Evolutionary conservation across 2,113 vertebrate genomes (phyloP), one percentile per base, ranked within the genome.

Genomic region (Dromiciops gliroides): DNA sequence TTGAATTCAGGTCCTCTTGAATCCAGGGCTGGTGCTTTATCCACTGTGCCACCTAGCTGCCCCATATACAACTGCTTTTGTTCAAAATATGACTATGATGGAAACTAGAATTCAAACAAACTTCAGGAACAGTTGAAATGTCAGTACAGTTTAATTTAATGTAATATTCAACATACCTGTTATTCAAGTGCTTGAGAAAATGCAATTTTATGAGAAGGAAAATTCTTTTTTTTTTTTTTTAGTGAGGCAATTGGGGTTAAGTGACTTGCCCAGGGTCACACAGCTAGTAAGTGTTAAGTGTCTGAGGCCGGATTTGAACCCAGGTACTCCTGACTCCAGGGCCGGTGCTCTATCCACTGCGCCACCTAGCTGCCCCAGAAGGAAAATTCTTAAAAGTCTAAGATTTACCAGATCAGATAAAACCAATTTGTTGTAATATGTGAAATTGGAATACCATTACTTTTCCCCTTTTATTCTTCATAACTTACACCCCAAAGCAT

Each of bases 131-230:
- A 83, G n/a, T 8, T 83, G 67, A 83, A 83, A 83, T 83, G 19
- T 22, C 60, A 44, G 67, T 83, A 83, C 8, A 22, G 0, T 83
- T 44, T 83, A n/a, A 83, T 44, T 83, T 91, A 83, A 94, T n/a
- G 50, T 44, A 94, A 95, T 83, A 90, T 60, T 94, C 92, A 48
- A 90, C 48, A 60, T 25, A 83, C 95, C 51, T 94, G 56, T 93
- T 95, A 95, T 93, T 28, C 11, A 95, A 93, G 91, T 96, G 91
- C n/a, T 95, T n/a, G 44, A 89, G 90, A 90, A 96, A 89, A 49
- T 50, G 44, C 48, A 44, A 44, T 83, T 91, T 60, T 47, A 90
- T 11, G 11, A 91, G 56, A 95, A 89, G n/a, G n/a, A 49, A 96
- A 47, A 28, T 96, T 89, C 95, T 75, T 60, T n/a, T n/a, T n/a